These are phyloP conservation scores for Keiferia lycopersicella DNA, from an alignment of 2,888 invertebrate genomes.

Conservation along the genomic window DNA sequence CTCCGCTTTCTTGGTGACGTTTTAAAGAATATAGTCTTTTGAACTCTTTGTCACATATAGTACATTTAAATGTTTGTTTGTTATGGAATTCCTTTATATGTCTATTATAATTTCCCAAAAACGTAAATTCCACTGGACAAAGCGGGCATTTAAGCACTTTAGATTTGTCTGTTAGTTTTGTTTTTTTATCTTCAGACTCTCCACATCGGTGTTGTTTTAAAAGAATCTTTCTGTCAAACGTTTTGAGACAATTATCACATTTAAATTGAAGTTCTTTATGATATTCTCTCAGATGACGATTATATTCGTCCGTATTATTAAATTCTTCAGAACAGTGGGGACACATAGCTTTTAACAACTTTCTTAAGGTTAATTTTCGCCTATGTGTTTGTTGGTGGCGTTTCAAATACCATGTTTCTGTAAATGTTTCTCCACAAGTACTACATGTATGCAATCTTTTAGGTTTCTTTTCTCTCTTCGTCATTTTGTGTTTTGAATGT, in stretches of 20 bases:
- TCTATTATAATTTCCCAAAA: background rate
- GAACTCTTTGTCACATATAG: background rate
- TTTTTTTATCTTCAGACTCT: background rate
- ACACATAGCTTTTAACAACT: too few relatives aligned
- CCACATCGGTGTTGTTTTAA: background rate
- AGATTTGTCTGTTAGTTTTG: background rate
- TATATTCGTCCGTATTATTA: too few relatives aligned
- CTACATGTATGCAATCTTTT: background rate
- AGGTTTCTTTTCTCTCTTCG: background rate
- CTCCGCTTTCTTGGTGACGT: background rate
- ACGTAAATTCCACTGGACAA: background rate
- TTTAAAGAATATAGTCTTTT: conserved; percentile 4
- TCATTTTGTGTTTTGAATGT: background rate
- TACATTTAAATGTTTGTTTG: background rate
- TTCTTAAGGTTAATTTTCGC: too few relatives aligned
- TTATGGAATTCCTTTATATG: background rate
- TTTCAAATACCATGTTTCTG: too few relatives aligned
- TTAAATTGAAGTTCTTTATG: too few relatives aligned
- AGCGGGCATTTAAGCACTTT: background rate
- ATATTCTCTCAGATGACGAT: too few relatives aligned
- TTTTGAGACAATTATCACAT: background rate
- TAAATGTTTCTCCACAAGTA: too few relatives aligned
- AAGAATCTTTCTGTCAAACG: too few relatives aligned
- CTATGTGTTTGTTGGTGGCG: too few relatives aligned
- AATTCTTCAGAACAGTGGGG: too few relatives aligned